Evolutionary conservation across 1,140 invertebrate genomes (phyloP), one percentile per base, ranked within the genome.

Genomic region (Mercenaria mercenaria): DNA sequence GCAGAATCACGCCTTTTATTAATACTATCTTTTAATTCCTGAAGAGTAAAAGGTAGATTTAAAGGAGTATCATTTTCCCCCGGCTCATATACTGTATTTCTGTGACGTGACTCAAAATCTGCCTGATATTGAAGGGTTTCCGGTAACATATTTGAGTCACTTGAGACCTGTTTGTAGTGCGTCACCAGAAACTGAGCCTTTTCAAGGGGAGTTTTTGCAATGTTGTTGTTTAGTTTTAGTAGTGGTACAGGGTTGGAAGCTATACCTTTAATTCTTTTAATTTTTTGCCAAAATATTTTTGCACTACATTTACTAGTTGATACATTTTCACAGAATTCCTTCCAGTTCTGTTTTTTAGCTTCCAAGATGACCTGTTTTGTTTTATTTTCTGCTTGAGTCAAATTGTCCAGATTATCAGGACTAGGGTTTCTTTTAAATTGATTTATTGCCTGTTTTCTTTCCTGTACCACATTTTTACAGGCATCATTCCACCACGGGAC

Each of bases 311-410:
- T 74, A n/a, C 15, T 74, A 4, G 18, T 39, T 39, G 37, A 41
- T 1, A 39, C 20, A 74, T 20, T 29, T n/a, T 74, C 69, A 39
- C 69, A 74, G 69, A 74, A 74, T 39, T 41, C 23, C 8, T 39
- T 6, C 69, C 32, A 74, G n/a, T 74, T 74, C 20, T 47, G 37
- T 74, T 74, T 74, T 74, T 74, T 74, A 6, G 69, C 69, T 18
- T 74, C 41, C 41, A 41, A 32, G 1, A 74, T 74, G 8, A 41
- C 37, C 32, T 20, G 37, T 74, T 74, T 74, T 10, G 15, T 23
- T 6, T 20, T 39, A 8, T 3, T n/a, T 39, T 74, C 69, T 3
- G 37, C 69, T 26, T 41, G 0, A 41, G 37, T 74, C 20, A 41
- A 39, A 26, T 2, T 74, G 1, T 11, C 3, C 6, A 74, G 29